phyloP scores from a whole-genome alignment of 2,888 invertebrate species.

The Molorchus minor region DNA sequence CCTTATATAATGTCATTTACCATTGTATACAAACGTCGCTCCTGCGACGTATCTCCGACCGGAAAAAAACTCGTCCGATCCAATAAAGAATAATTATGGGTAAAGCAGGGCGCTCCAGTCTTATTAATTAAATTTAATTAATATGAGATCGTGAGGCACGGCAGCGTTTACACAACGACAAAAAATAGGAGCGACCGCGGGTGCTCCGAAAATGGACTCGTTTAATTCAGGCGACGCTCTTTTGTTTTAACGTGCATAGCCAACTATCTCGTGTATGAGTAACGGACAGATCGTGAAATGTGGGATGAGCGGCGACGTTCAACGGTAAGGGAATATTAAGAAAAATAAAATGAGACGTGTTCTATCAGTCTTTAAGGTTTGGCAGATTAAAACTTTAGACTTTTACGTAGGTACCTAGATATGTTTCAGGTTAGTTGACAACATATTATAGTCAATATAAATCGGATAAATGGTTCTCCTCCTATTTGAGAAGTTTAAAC shows the following conservation, averaged over 20 bases:
- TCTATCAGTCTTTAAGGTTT: too few relatives aligned
- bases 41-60: conserved; percentile 9
- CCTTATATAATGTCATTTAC: conserved; percentile 18
- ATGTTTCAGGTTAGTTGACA: too few relatives aligned
- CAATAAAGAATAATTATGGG: conserved; percentile 5
- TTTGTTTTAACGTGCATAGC: conserved; percentile 15
- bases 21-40: conserved; percentile 19
- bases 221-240: conserved; percentile 12
- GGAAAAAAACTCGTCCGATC: conserved; percentile 10
- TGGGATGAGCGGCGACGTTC: too few relatives aligned
- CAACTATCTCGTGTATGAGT: conserved; percentile 2
- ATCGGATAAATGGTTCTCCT: too few relatives aligned
- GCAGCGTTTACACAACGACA: neutral
- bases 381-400: too few relatives aligned
- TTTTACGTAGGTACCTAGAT: too few relatives aligned
- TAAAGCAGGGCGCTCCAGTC: neutral
- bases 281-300: too few relatives aligned
- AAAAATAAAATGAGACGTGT: too few relatives aligned
- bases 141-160: conserved; percentile 15
- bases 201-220: conserved; percentile 3
- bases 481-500: too few relatives aligned
- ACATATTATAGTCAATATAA: too few relatives aligned
- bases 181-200: conserved; percentile 4
- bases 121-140: conserved; percentile 21
- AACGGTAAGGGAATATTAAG: too few relatives aligned